Conservation (phyloP, 1,140 invertebrate species). For the Ceratosolen solmsi region DNA sequence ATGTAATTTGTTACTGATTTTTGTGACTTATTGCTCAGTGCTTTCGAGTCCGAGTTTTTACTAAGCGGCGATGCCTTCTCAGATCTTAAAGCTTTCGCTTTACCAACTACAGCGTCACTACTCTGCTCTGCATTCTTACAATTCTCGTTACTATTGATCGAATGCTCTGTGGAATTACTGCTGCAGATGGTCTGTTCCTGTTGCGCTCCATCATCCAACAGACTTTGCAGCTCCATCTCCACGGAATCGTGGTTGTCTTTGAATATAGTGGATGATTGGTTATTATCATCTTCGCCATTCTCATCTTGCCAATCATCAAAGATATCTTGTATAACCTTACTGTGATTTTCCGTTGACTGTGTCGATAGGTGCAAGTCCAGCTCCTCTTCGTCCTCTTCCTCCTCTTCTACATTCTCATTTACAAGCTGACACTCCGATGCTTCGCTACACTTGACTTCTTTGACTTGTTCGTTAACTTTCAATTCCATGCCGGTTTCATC, state of each 20-base stretch:
- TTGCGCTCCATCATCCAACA: slow-evolving; percentile 62
- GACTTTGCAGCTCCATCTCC: slow-evolving; percentile 67
- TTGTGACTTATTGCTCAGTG: slow-evolving; percentile 13
- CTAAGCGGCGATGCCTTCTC: not conserved
- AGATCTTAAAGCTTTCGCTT: slow-evolving; percentile 10
- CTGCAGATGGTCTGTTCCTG: slow-evolving; percentile 24
- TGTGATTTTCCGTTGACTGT: slow-evolving; percentile 57
- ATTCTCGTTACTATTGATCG: not conserved
- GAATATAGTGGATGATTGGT: slow-evolving; percentile 44
- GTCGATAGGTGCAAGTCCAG: slow-evolving; percentile 39
- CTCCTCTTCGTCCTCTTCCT: slow-evolving; percentile 24
- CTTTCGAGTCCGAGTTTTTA: not conserved
- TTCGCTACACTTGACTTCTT: not conserved
- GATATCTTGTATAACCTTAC: slow-evolving; percentile 70
- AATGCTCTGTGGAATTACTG: not conserved
- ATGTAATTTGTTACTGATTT: slow-evolving; percentile 25
- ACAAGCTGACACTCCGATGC: not conserved
- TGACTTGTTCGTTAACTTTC: not conserved
- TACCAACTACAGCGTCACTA: not conserved
- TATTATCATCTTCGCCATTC: slow-evolving; percentile 63
- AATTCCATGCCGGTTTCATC: not conserved
- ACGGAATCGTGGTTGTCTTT: slow-evolving; percentile 63
- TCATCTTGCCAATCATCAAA: slow-evolving; percentile 72
- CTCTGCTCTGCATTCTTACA: not conserved
- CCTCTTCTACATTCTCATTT: not conserved